A percentile compares a stretch with the other conserved stretches of the same genome.
Evolutionary conservation across 92 coral and sea anemone genomes (phyloP).

Genomic region (Parazoanthus atlanticus): DNA sequence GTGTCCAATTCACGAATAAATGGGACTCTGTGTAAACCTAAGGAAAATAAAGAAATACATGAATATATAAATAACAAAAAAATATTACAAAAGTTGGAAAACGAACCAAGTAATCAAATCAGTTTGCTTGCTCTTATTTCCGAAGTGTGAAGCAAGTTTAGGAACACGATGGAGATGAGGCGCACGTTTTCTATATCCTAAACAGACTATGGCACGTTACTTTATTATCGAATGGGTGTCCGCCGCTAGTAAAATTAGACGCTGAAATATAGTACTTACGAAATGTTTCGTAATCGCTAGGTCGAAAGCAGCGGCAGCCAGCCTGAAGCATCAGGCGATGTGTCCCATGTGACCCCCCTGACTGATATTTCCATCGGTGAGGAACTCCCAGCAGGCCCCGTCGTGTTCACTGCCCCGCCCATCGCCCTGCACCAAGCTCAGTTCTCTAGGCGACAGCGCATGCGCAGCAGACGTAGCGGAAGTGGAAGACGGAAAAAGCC

Average conservation of each 20-base stretch:
- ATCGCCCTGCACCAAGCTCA: constrained; percentile 50
- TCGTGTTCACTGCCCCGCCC: constrained; percentile 53
- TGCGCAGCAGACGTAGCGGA: constrained; percentile 51
- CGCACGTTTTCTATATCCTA: too few species aligned
- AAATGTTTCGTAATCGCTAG: neutral
- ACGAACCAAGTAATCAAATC: too few species aligned
- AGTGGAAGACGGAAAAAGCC: constrained; percentile 71
- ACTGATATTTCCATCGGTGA: constrained; percentile 37
- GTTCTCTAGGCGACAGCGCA: constrained; percentile 58
- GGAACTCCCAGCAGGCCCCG: constrained; percentile 43
- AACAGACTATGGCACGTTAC: too few species aligned
- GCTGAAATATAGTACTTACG: neutral
- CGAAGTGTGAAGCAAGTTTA: too few species aligned
- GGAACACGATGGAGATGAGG: too few species aligned
- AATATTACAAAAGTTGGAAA: too few species aligned
- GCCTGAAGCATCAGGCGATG: neutral
- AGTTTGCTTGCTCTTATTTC: too few species aligned
- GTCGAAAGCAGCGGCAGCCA: constrained; percentile 2
- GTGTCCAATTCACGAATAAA: too few species aligned
- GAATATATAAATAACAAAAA: too few species aligned
- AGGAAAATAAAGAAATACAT: too few species aligned
- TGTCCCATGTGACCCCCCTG: neutral
- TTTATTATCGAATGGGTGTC: too few species aligned
- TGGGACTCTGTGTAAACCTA: too few species aligned
- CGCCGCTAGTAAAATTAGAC: neutral